Percentiles rank a stretch among this genome's conserved stretches.
Conservation (phyloP, 2,797 vertebrate genomes). For the Labroides dimidiatus region DNA sequence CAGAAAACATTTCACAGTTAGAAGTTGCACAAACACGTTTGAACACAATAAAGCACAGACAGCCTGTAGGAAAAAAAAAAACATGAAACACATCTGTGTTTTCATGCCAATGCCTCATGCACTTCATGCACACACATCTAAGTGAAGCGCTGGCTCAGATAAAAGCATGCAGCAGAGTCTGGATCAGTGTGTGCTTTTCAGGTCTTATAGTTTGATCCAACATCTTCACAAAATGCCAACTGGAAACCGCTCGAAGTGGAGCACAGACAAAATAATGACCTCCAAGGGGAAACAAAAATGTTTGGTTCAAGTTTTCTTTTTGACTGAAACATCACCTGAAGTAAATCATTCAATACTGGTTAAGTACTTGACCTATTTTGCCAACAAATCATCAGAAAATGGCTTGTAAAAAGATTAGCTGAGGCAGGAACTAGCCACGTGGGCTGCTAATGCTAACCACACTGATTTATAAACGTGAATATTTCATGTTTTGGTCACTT, state of each 20-base stretch:
- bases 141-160: conserved; percentile 26
- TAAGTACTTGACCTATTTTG: conserved; percentile 30
- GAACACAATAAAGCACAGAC: conserved; percentile 33
- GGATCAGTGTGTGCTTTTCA: conserved; percentile 18
- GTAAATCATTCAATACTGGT: conserved; percentile 18
- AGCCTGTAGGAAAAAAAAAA: conserved; percentile 30
- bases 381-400: conserved; percentile 14
- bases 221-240: conserved; percentile 18
- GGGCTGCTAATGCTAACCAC: conserved; percentile 11
- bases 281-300: conserved; percentile 5
- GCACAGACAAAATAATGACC: conserved; percentile 19
- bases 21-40: conserved; percentile 1
- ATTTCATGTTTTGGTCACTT: neutral
- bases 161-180: conserved; percentile 54
- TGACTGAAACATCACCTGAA: conserved; percentile 6
- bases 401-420: conserved; percentile 18
- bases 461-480: neutral
- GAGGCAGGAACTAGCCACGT: neutral
- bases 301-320: conserved; percentile 4
- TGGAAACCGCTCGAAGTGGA: conserved; percentile 31
- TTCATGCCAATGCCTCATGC: conserved; percentile 63
- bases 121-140: conserved; percentile 22
- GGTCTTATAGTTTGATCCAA: conserved; percentile 13
- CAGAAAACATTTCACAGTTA: conserved; percentile 16
- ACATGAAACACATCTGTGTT: neutral